Conservation (phyloP, 1,140 invertebrate species). For the Meteorus sp. region DNA sequence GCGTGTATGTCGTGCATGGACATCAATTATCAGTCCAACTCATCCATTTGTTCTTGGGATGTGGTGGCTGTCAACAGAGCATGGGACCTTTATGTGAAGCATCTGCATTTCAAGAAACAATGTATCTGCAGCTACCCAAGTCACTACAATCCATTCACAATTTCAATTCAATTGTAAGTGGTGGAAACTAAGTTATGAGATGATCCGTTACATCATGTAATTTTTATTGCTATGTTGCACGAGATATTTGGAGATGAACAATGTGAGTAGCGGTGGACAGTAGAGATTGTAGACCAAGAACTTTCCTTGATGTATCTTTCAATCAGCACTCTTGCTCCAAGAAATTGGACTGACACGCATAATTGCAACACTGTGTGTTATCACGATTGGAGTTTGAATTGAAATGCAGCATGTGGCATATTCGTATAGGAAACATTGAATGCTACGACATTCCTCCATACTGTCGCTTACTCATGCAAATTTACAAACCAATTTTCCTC, state of each 20-base stretch:
- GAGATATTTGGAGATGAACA: no score
- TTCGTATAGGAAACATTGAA: neutral
- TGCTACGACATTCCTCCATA: neutral
- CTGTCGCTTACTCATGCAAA: slow-evolving; percentile 46
- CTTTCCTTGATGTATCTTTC: slow-evolving; percentile 6
- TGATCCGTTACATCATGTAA: no score
- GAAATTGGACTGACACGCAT: slow-evolving; percentile 8
- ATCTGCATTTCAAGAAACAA: slow-evolving; percentile 4
- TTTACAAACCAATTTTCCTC: slow-evolving; percentile 30
- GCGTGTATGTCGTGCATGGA: slow-evolving; percentile 33
- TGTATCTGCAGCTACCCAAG: neutral
- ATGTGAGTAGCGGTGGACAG: no score
- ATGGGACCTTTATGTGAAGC: neutral
- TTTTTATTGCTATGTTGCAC: no score
- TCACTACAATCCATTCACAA: no score
- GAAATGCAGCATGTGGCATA: neutral
- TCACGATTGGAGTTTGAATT: slow-evolving; percentile 19
- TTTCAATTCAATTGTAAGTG: no score
- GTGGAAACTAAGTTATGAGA: no score
- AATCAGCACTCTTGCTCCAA: neutral
- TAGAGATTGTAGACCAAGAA: no score
- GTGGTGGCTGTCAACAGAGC: no score
- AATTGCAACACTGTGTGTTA: no score
- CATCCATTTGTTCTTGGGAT: slow-evolving; percentile 16
- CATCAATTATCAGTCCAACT: slow-evolving; percentile 33